These are phyloP conservation scores for Lithophane socia DNA, from an alignment of 2,888 invertebrate species.

Conservation along the genomic window DNA sequence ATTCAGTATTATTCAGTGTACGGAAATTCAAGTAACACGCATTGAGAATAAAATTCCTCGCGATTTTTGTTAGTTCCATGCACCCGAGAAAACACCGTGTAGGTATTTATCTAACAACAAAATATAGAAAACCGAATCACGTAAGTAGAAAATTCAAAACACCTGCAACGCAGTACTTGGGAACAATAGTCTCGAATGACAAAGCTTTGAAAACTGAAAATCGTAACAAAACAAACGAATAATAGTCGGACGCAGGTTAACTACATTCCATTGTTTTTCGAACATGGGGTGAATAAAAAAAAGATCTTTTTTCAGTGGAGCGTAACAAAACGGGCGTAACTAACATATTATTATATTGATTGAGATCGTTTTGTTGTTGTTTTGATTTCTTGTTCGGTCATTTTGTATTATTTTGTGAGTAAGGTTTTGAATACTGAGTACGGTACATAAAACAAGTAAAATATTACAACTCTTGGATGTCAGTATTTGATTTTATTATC, in stretches of 20 bases:
- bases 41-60: no score
- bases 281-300: slow-evolving; percentile 25
- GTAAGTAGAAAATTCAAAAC: slow-evolving; percentile 34
- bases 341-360: background rate
- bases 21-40: no score
- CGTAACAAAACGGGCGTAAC: slow-evolving; percentile 20
- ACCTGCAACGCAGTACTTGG: slow-evolving; percentile 28
- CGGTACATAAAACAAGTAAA: background rate
- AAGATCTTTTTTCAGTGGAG: slow-evolving; percentile 26
- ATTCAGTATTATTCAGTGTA: no score
- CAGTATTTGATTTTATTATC: background rate
- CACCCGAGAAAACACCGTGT: background rate
- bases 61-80: no score
- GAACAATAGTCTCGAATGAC: slow-evolving; percentile 44
- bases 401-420: background rate
- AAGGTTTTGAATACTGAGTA: background rate
- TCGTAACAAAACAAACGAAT: slow-evolving; percentile 39
- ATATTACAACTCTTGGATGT: background rate
- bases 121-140: background rate
- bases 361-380: slow-evolving; percentile 20
- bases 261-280: slow-evolving; percentile 45
- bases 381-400: slow-evolving; percentile 2
- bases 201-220: slow-evolving; percentile 45
- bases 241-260: slow-evolving; percentile 26
- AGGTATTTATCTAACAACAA: slow-evolving; percentile 13